A percentile compares a stretch with the other conserved stretches of the same genome.
Conservation (phyloP, 2,113 vertebrate species). For the Apeltes quadracus region DNA sequence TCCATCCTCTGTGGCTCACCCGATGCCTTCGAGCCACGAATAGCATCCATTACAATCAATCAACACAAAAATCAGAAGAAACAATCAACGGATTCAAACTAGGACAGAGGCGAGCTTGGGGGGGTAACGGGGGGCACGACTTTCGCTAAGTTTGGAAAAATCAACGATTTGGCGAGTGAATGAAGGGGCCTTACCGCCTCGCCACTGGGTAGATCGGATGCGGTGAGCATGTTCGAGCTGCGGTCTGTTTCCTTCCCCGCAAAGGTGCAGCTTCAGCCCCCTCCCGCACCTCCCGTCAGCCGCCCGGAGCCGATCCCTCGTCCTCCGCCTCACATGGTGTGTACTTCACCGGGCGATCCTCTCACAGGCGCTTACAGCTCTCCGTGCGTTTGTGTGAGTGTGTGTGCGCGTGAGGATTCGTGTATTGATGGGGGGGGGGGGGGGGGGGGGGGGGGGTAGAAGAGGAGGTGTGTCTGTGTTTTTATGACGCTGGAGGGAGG, state of each 20-base stretch:
- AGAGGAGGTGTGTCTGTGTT: slow-evolving; percentile 74
- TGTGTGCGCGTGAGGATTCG: slow-evolving; percentile 19
- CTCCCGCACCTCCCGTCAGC: slow-evolving; percentile 52
- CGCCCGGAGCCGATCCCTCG: slow-evolving; percentile 29
- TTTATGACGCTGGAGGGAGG: slow-evolving; percentile 25
- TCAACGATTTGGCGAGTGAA: slow-evolving; percentile 4
- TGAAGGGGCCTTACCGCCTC: slow-evolving; percentile 67
- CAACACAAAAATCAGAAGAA: neutral
- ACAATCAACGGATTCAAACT: slow-evolving; percentile 24
- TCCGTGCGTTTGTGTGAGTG: neutral
- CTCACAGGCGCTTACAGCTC: slow-evolving; percentile 7
- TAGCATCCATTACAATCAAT: slow-evolving; percentile 46
- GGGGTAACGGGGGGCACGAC: neutral
- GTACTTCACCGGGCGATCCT: slow-evolving; percentile 37
- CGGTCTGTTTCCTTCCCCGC: slow-evolving; percentile 14
- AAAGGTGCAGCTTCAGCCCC: slow-evolving; percentile 35
- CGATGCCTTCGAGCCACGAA: slow-evolving; percentile 52
- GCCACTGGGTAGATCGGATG: slow-evolving; percentile 41
- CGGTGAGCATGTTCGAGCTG: slow-evolving; percentile 37
- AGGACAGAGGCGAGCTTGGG: slow-evolving; percentile 1
- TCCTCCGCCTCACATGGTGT: slow-evolving; percentile 56
- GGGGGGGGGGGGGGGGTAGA: too few relatives aligned
- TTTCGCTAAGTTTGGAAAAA: slow-evolving; percentile 50
- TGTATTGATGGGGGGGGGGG: slow-evolving; percentile 44
- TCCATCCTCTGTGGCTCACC: slow-evolving; percentile 65